Percentiles rank a stretch among this genome's conserved stretches.
These are phyloP conservation scores for Petrocephalus schoutedeni DNA, from an alignment of 2,797 vertebrate genomes.

Conservation along the genomic window DNA sequence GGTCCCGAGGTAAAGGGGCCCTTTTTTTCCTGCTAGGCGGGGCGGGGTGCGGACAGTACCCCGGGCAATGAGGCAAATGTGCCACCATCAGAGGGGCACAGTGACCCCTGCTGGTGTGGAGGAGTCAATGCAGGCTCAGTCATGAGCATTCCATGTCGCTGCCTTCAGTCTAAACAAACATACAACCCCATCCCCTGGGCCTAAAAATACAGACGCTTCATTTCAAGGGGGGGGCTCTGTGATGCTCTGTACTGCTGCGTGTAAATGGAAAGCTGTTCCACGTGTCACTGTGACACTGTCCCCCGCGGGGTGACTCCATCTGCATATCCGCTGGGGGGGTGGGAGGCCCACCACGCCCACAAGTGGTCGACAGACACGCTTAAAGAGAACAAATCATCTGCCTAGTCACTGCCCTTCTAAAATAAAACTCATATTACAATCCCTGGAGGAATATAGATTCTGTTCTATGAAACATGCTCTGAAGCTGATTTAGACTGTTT, in stretches of 20 bases:
- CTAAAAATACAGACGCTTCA: conserved; percentile 53
- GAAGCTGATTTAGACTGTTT: background rate
- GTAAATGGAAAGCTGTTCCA: conserved; percentile 34
- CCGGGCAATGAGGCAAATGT: background rate
- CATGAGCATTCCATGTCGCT: conserved; percentile 52
- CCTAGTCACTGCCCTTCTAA: background rate
- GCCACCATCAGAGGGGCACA: background rate
- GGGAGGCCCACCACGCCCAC: background rate
- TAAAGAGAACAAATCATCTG: background rate
- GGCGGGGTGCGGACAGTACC: background rate
- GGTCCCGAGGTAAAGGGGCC: background rate
- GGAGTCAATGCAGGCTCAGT: background rate
- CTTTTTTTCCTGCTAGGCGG: background rate
- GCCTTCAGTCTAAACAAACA: conserved; percentile 62
- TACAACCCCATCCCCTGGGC: conserved; percentile 33
- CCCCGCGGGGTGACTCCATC: background rate
- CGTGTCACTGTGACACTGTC: conserved; percentile 25
- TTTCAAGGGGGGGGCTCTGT: conserved; percentile 47
- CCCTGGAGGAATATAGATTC: background rate
- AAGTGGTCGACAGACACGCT: background rate
- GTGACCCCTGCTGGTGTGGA: conserved; percentile 29
- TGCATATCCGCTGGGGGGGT: background rate
- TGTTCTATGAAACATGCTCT: background rate
- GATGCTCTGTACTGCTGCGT: conserved; percentile 28
- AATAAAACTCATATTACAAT: background rate